These are phyloP conservation scores for Steromphala cineraria DNA, from an alignment of 2,888 invertebrate genomes.

Conservation along the genomic window DNA sequence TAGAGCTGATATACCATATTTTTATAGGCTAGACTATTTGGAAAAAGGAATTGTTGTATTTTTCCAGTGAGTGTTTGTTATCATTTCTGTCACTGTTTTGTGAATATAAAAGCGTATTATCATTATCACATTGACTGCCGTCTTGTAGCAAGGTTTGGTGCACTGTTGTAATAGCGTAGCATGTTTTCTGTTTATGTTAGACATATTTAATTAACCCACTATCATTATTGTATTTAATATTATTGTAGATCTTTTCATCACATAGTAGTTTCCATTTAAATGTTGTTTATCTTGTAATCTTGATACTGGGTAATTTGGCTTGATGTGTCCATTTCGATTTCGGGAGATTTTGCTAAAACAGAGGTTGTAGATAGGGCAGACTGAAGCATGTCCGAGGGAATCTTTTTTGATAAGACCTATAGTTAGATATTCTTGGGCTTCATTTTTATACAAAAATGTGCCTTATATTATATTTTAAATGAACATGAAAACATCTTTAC, in stretches of 20 bases:
- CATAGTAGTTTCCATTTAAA: background rate
- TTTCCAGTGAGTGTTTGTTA: slow-evolving; percentile 17
- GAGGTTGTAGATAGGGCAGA: slow-evolving; percentile 4
- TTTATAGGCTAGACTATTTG: slow-evolving; percentile 18
- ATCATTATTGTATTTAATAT: slow-evolving; percentile 22
- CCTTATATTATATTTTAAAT: too few relatives aligned
- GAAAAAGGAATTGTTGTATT: slow-evolving; percentile 20
- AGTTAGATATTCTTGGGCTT: too few relatives aligned
- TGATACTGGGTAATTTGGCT: slow-evolving; percentile 1
- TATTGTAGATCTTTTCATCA: slow-evolving; percentile 3
- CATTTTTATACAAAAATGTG: too few relatives aligned
- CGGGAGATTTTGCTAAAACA: background rate
- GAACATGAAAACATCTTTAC: too few relatives aligned
- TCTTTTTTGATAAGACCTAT: too few relatives aligned
- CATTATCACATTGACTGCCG: background rate
- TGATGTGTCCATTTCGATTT: slow-evolving; percentile 23
- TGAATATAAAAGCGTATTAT: background rate
- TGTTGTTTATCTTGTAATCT: slow-evolving; percentile 3
- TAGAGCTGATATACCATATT: slow-evolving; percentile 5
- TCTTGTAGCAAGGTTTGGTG: slow-evolving; percentile 3
- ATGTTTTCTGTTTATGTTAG: slow-evolving; percentile 8
- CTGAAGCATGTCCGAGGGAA: background rate
- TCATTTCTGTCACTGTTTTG: background rate
- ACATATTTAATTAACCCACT: slow-evolving; percentile 2
- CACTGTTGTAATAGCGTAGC: slow-evolving; percentile 3